Evolutionary conservation across 2,797 vertebrate genomes (phyloP), one percentile per base, ranked within the genome.

Genomic region (Microctenopoma steveboyesi): DNA sequence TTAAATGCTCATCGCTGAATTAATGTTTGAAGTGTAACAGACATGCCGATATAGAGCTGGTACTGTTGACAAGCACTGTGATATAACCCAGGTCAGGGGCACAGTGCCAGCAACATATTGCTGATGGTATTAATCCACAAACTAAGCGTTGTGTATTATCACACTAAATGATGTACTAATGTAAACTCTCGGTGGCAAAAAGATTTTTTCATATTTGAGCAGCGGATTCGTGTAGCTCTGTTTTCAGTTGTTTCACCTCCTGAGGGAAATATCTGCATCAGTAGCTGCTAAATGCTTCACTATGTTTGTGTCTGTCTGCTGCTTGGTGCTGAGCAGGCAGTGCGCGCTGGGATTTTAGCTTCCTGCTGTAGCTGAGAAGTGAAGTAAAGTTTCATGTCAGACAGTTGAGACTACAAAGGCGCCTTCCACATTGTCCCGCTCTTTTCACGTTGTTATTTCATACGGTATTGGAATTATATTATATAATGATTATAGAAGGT

Each of bases 11-110:
- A 14, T 12, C 1, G 6, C 39, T 67, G 4, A 56, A 58, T 53
- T 27, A 57, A 69, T 43, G 63, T 49, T 37, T 43, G 12, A 69
- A 64, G 49, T 12, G 7, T n/a, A 46, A 27, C 39, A 33, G 4
- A 55, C 68, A 69, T 50, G 43, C 52, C 45, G 58, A 47, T 43
- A 27, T 30, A 55, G 15, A 56, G 2, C 11, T 40, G 65, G 62
- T 15, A 25, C 42, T 10, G 14, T 46, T 50, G 28, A 55, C 28
- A 48, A 48, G 35, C 27, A 5, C 7, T 11, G 5, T 28, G 47
- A 9, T 15, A 55, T 53, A 5, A 54, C 66, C 72, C 43, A 47
- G 1, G 22, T 12, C 5, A 33, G 40, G 16, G 25, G 40, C 65
- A 12, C 9, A 62, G 10, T 13, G 12, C 47, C 33, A 30, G 25